These are phyloP conservation scores for Rhodophaea formosa DNA, from an alignment of 2,888 invertebrate genomes.

Conservation along the genomic window DNA sequence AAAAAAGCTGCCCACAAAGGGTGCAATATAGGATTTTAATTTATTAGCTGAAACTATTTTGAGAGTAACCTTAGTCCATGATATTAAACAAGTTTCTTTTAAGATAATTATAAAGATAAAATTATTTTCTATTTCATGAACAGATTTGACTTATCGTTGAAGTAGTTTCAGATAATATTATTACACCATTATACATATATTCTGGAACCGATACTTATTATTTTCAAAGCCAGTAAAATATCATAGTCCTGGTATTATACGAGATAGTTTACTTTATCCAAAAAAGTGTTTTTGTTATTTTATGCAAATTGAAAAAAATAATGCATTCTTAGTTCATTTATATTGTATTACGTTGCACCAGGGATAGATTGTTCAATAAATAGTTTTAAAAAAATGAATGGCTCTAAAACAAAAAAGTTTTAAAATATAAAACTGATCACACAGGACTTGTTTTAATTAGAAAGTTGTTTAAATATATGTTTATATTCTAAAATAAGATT, in stretches of 20 bases:
- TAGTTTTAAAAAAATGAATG: not conserved
- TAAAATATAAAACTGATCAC: not conserved
- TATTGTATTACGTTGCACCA: not conserved
- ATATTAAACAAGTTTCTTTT: too few species aligned
- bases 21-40: not conserved
- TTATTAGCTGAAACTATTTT: too few species aligned
- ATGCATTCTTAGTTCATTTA: conserved; percentile 4
- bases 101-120: too few species aligned
- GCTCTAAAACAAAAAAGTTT: not conserved
- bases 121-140: too few species aligned
- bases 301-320: not conserved
- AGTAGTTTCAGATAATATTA: too few species aligned
- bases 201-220: too few species aligned
- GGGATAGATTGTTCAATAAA: not conserved
- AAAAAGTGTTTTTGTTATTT: not conserved
- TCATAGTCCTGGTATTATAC: too few species aligned
- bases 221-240: too few species aligned
- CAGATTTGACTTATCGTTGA: too few species aligned
- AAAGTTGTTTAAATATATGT: conserved; percentile 19
- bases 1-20: not conserved
- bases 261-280: too few species aligned
- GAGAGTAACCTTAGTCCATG: too few species aligned
- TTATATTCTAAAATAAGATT: conserved; percentile 26
- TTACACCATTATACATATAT: too few species aligned
- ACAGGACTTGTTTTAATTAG: not conserved